Conservation (phyloP, 2,888 invertebrate species). For the Tortricodes alternella region DNA sequence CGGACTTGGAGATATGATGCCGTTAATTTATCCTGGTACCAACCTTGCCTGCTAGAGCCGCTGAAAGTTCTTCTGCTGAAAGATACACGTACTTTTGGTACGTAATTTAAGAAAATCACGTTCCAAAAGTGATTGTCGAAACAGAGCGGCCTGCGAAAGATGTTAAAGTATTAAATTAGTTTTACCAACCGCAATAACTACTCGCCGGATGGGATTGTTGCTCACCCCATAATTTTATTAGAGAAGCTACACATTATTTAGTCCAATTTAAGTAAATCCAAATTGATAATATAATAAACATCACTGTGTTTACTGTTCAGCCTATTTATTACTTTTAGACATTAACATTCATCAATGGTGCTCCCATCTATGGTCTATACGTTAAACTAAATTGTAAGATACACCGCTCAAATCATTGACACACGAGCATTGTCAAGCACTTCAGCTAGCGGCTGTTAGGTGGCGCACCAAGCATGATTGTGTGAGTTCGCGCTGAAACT, state of each 20-base stretch:
- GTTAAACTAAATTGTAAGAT: slow-evolving; percentile 8
- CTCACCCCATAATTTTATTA: no score
- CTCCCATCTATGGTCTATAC: slow-evolving; percentile 14
- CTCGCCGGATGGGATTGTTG: background rate
- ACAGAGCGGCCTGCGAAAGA: slow-evolving; percentile 40
- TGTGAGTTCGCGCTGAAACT: slow-evolving; percentile 1
- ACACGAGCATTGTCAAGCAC: background rate
- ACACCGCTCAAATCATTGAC: slow-evolving; percentile 2
- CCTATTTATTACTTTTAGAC: no score
- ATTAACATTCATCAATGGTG: no score
- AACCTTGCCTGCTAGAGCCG: no score
- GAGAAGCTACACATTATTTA: no score
- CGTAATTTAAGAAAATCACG: background rate
- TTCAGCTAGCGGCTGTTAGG: slow-evolving; percentile 31
- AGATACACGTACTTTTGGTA: no score
- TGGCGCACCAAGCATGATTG: slow-evolving; percentile 34
- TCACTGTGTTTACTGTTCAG: no score
- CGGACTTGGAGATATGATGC: no score
- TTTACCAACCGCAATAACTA: slow-evolving; percentile 1
- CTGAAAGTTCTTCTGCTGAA: no score
- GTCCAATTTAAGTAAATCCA: no score
- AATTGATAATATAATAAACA: no score
- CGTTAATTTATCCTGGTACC: no score
- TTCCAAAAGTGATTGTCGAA: slow-evolving; percentile 31
- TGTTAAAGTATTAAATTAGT: slow-evolving; percentile 33